Evolutionary conservation across 2,113 vertebrate genomes (phyloP), one percentile per base, ranked within the genome.

Genomic region (Megaceryle maxima): DNA sequence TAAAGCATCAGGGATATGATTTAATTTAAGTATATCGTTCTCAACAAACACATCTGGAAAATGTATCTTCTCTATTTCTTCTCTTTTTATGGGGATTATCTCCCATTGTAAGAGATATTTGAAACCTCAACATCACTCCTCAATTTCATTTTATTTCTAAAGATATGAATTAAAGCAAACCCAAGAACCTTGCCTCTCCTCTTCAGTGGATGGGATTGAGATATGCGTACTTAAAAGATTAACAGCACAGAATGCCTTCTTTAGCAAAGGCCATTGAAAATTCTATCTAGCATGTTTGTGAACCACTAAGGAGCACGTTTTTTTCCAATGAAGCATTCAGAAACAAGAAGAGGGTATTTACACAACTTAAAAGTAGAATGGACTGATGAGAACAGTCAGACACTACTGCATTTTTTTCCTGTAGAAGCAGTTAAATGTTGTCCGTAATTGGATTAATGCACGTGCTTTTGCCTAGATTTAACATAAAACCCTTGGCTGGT

Each of bases 391-490:
- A 76, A 59, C 5, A 70, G 29, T 29, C 50, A 66, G 33, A 66
- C 51, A 85, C 43, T 82, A 31, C 48, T 63, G 26, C 35, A 72
- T 56, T 83, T 83, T 88, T 62, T 60, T 90, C 82, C 81, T 94
- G 93, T 82, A 96, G 86, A 88, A 96, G 67, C 51, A 81, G 55
- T 63, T 68, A 96, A 94, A 68, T 68, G 74, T 67, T 91, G 28
- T 20, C 22, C 4, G 16, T 88, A 87, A 96, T 66, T 94, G 96
- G 90, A 97, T 96, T 87, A 94, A 60, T 57, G 96, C 74, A 94
- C 89, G 84, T 83, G 76, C 62, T 90, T 97, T 97, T 97, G 69
- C 92, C 95, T 97, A 91, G 41, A 89, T 97, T 88, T 90, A 92
- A 81, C 41, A 41, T 92, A 97, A 97, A 95, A 80, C 64, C 75